Conservation (phyloP, 2,113 vertebrate species). For the Chauna torquata region DNA sequence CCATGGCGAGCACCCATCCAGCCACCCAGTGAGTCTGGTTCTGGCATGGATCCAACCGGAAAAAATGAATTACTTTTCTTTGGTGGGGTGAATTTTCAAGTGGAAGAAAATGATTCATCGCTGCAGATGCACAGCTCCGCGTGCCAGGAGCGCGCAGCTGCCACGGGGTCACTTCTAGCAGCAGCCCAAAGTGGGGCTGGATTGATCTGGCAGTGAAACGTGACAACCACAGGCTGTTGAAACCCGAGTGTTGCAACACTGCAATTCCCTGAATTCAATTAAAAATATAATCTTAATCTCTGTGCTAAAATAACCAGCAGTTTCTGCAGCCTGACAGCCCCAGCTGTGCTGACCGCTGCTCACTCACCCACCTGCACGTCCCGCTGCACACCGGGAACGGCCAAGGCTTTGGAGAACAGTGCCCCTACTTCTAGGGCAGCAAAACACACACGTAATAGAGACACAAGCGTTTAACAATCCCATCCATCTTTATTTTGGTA, state of each 20-base stretch:
- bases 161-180: neutral
- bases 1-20: neutral
- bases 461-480: neutral
- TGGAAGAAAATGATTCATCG: neutral
- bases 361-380: neutral
- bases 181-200: neutral
- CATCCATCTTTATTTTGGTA: conserved; percentile 57
- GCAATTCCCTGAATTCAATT: neutral
- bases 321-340: neutral
- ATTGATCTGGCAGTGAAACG: accelerated
- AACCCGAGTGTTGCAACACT: neutral
- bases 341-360: neutral
- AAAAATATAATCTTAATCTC: neutral
- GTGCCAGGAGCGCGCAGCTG: neutral
- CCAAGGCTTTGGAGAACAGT: neutral
- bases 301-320: neutral
- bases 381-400: neutral
- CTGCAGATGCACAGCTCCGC: accelerated
- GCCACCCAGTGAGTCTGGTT: accelerated
- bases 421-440: neutral
- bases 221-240: accelerated
- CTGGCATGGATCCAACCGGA: neutral
- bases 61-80: accelerated
- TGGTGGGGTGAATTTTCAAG: neutral
- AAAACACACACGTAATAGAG: accelerated